A percentile compares a stretch with the other conserved stretches of the same genome.
Conservation (phyloP, 2,113 vertebrate species). For the Phaethornis superciliosus region DNA sequence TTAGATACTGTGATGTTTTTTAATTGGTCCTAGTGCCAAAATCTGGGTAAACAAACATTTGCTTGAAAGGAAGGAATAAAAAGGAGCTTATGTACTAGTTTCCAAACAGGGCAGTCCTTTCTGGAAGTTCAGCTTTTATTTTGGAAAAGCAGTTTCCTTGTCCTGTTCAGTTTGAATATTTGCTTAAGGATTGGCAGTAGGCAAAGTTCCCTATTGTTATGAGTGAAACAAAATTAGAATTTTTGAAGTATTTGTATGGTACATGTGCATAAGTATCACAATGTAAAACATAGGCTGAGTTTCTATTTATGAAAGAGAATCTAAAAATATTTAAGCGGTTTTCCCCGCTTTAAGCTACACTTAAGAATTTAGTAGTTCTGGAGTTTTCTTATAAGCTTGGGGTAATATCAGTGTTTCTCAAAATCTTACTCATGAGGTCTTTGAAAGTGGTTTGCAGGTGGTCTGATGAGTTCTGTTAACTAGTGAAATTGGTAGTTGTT, state of each 20-base stretch:
- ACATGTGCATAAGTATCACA: not conserved
- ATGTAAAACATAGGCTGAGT: not conserved
- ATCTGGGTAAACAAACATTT: not conserved
- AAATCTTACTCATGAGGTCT: not conserved
- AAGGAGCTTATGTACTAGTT: not conserved
- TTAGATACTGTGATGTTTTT: not conserved
- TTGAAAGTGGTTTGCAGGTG: not conserved
- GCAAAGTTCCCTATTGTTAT: not conserved
- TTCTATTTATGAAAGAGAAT: not conserved
- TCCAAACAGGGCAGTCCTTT: not conserved
- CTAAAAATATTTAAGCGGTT: not conserved
- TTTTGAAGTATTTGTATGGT: not conserved
- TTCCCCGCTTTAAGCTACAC: not conserved
- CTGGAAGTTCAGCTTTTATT: not conserved
- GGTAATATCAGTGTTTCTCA: not conserved
- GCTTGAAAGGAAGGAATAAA: constrained; percentile 14
- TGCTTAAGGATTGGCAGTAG: not conserved
- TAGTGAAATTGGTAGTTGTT: not conserved
- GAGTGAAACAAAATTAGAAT: not conserved
- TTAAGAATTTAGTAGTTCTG: not conserved
- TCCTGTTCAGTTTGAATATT: not conserved
- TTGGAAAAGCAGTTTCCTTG: not conserved
- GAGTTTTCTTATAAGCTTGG: not conserved
- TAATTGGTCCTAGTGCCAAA: constrained; percentile 22
- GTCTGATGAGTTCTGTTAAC: not conserved